Base-by-base conservation (phyloP, 2,113 vertebrate genomes). In the Astur gentilis region DNA sequence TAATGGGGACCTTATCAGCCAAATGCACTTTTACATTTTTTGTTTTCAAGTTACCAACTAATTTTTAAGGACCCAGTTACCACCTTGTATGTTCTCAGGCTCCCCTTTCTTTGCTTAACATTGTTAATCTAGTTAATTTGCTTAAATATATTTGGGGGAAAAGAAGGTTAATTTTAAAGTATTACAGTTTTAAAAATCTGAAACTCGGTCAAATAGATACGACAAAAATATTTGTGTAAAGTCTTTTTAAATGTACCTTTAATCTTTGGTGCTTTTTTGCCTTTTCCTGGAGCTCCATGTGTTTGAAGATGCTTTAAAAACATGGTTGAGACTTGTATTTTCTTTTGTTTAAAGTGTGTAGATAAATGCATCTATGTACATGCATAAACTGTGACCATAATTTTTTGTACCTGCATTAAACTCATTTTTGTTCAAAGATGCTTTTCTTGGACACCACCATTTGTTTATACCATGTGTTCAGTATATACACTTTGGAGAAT, bases 311-410 rank as follows among this genome's bases (percentile, higher is more conserved):
- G 81, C 78, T 95, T 97, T 96, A 83, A 97, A 87, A 90, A 72
- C 57, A 71, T 58, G 62, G 79, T 16, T 54, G 49, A 89, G 66
- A 76, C 23, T 57, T 97, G 80, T 90, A 45, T 93, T 94, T 62
- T 49, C 83, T 88, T 94, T 89, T 82, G 61, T 87, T 96, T 86
- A 81, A 55, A 93, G 50, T 92, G 62, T 96, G 54, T 97, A 79
- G 79, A 75, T 93, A 82, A 85, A 54, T 72, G 58, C 95, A 90
- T 92, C 62, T 89, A 36, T 96, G 94, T 95, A 95, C 87, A 85
- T 97, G 93, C 97, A 97, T 97, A 85, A 94, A 85, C 95, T 96
- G 94, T 97, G 94, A 96, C 95, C 96, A 97, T 96, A 96, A 95
- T 96, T 97, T 96, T 97, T 94, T 93, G 81, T 89, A 95, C 96